Evolutionary conservation across 2,113 vertebrate genomes (phyloP).

Genomic region (Mormyrus iriodes): DNA sequence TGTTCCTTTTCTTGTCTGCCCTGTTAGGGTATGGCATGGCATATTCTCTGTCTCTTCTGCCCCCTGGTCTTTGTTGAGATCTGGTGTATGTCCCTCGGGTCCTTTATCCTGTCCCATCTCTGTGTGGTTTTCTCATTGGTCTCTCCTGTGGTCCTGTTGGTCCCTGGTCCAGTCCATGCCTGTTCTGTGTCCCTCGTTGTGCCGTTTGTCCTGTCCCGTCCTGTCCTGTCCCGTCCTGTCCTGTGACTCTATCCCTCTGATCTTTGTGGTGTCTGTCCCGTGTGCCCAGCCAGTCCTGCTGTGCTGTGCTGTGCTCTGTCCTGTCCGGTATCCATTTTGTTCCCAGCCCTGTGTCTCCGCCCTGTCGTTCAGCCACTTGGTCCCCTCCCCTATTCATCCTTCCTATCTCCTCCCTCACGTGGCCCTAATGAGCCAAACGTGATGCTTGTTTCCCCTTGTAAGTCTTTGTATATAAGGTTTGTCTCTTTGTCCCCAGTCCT

Average conservation of each 20-base stretch:
- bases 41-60: too few species aligned
- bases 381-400: not conserved
- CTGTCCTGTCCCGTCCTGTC: not conserved
- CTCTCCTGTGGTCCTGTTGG: not conserved
- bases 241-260: not conserved
- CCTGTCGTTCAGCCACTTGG: not conserved
- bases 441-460: not conserved
- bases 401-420: not conserved
- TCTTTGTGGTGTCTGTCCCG: not conserved
- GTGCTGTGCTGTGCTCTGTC: not conserved
- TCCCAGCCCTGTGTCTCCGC: not conserved
- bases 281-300: not conserved
- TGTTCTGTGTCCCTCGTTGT: not conserved
- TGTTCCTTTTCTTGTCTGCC: too few species aligned
- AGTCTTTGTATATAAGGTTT: not conserved
- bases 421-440: not conserved
- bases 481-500: not conserved
- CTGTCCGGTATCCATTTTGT: not conserved
- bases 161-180: not conserved
- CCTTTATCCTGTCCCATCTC: not conserved
- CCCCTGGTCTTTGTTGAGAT: too few species aligned
- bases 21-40: too few species aligned
- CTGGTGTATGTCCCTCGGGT: not conserved
- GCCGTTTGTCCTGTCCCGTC: not conserved
- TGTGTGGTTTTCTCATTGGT: not conserved